Conservation (phyloP, 2,797 vertebrate genomes). For the Myotis planiceps region DNA sequence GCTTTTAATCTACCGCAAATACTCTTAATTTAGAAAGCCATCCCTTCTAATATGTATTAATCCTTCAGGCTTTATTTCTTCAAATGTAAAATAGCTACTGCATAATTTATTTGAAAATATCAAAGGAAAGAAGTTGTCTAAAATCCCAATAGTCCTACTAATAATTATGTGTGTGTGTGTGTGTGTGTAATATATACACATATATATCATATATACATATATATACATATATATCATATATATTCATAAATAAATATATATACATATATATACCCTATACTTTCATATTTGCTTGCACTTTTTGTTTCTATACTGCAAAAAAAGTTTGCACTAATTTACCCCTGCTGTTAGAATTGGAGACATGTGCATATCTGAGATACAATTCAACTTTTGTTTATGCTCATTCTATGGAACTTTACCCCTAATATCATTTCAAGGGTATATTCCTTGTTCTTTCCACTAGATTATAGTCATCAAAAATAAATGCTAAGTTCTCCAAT, state of each 20-base stretch:
- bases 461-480: slow-evolving; percentile 40
- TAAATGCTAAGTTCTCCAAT: slow-evolving; percentile 46
- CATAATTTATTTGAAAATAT: slow-evolving; percentile 6
- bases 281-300: background rate
- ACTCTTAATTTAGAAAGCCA: background rate
- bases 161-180: background rate
- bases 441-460: slow-evolving; percentile 25
- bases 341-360: background rate
- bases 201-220: too few species aligned
- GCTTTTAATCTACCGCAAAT: background rate
- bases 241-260: background rate
- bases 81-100: background rate
- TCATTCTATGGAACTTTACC: background rate
- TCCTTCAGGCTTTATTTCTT: background rate
- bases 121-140: background rate
- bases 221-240: background rate
- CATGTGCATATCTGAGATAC: background rate
- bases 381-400: background rate
- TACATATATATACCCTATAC: background rate
- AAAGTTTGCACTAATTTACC: background rate
- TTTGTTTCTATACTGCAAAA: background rate
- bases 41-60: slow-evolving; percentile 17
- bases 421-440: slow-evolving; percentile 58
- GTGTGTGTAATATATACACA: too few species aligned
- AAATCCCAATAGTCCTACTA: background rate